phyloP scores from a whole-genome alignment of 2,888 invertebrate species.

The Conus canariensis region DNA sequence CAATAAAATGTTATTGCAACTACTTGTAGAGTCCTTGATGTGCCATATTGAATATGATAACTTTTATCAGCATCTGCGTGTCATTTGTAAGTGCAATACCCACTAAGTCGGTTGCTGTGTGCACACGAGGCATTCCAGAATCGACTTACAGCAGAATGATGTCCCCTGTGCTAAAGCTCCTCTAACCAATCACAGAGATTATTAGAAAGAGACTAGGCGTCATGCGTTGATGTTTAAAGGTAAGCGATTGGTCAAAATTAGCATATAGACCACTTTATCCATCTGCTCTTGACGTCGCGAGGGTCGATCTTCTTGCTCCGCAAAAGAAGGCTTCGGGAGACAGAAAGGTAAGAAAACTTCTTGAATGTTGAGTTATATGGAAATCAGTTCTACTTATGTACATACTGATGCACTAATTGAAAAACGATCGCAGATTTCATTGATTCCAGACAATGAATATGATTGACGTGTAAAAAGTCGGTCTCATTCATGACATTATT shows the following conservation, averaged over 20 bases:
- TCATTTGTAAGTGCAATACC: too few relatives aligned
- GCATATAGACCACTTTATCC: not conserved
- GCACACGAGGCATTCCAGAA: not conserved
- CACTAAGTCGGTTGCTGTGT: not conserved
- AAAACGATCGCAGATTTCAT: not conserved
- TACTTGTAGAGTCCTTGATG: too few relatives aligned
- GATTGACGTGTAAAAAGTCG: too few relatives aligned
- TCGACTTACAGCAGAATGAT: not conserved
- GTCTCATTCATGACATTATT: too few relatives aligned
- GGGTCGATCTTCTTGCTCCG: not conserved
- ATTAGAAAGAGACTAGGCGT: not conserved
- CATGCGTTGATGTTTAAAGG: not conserved
- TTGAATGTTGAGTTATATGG: not conserved
- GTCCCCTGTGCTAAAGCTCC: not conserved
- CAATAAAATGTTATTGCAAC: too few relatives aligned
- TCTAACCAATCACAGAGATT: not conserved
- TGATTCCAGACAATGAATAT: too few relatives aligned
- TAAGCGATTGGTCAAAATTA: not conserved
- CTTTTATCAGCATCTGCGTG: too few relatives aligned
- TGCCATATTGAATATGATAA: too few relatives aligned
- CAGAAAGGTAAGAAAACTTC: not conserved
- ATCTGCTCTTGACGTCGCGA: not conserved
- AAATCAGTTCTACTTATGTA: too few relatives aligned
- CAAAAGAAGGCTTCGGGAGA: not conserved
- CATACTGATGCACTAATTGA: not conserved